Conservation (phyloP, 2,113 vertebrate genomes). For the Gambusia holbrooki region DNA sequence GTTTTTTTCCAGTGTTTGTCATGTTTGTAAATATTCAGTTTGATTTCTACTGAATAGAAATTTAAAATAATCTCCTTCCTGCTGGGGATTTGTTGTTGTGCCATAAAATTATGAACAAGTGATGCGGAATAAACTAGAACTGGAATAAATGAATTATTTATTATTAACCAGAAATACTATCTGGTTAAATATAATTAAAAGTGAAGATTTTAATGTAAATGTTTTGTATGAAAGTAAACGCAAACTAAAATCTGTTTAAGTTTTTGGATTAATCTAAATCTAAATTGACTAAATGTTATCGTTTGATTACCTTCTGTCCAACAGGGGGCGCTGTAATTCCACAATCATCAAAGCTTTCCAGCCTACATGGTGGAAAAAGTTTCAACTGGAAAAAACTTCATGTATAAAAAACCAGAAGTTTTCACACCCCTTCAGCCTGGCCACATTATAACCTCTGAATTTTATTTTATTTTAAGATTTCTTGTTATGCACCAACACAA, state of each 20-base stretch:
- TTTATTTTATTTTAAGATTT: no score
- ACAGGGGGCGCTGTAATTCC: constrained; percentile 18
- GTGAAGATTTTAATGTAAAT: no score
- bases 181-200: no score
- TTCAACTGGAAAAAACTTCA: no score
- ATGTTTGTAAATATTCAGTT: background rate
- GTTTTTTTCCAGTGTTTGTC: background rate
- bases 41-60: background rate
- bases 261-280: background rate
- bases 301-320: background rate
- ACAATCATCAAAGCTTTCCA: background rate
- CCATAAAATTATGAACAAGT: background rate
- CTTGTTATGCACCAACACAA: no score
- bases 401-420: no score
- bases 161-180: no score
- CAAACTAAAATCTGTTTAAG: background rate
- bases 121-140: background rate
- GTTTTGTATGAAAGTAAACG: no score
- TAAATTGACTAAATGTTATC: background rate
- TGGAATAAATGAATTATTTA: background rate
- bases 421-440: no score
- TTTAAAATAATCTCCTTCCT: background rate
- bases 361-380: no score
- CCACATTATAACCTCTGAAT: no score
- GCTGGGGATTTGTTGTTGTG: background rate